phyloP scores from a whole-genome alignment of 2,113 vertebrate species.

The Arizona elegans region DNA sequence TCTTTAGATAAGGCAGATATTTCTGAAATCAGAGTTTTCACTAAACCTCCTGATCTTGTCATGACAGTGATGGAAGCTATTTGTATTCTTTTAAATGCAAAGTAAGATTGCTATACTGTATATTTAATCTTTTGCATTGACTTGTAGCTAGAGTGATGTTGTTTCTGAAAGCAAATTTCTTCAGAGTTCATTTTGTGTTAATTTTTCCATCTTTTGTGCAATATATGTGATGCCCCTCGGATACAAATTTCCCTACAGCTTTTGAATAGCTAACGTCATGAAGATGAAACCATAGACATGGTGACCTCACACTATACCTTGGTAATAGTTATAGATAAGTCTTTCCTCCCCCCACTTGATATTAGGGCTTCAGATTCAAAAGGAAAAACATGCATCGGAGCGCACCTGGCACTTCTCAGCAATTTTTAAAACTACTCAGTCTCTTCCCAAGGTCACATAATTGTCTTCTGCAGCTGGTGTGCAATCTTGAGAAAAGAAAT shows the following conservation, averaged over 20 bases:
- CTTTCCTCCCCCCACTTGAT: not conserved
- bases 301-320: not conserved
- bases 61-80: slow-evolving; percentile 85
- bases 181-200: not conserved
- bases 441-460: not conserved
- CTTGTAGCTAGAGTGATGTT: not conserved
- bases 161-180: not conserved
- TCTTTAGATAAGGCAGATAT: slow-evolving; percentile 86
- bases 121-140: not conserved
- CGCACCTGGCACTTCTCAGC: not conserved
- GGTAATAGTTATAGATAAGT: not conserved
- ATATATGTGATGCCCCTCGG: not conserved
- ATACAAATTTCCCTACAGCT: not conserved
- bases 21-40: slow-evolving; percentile 84
- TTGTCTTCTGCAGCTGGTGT: not conserved
- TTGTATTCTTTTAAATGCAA: slow-evolving; percentile 78
- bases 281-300: not conserved
- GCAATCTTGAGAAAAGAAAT: not conserved
- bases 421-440: not conserved
- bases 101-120: slow-evolving; percentile 66
- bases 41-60: slow-evolving; percentile 81
- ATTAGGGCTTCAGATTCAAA: not conserved
- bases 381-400: not conserved
- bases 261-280: not conserved
- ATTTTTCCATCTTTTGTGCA: not conserved